Evolutionary conservation across 2,113 vertebrate genomes (phyloP).

Genomic region (Melozone crissalis): DNA sequence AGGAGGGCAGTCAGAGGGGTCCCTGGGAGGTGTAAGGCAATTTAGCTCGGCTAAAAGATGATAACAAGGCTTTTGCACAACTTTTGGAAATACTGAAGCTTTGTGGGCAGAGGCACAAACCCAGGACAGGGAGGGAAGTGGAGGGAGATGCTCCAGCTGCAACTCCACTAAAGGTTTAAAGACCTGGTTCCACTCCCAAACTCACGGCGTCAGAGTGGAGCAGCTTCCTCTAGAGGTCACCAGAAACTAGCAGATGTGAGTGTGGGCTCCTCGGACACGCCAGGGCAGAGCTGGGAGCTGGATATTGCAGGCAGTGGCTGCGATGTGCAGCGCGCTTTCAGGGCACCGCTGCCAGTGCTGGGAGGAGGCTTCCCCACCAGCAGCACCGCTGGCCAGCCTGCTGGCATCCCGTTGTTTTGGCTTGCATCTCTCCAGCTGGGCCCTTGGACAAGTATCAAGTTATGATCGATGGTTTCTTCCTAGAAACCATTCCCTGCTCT

Average conservation of each 20-base stretch:
- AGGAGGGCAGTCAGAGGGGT: not conserved
- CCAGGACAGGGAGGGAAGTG: not conserved
- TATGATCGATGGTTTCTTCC: not conserved
- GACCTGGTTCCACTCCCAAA: rapidly evolving
- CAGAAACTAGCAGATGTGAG: slow-evolving; percentile 1
- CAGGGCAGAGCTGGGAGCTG: not conserved
- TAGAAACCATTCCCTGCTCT: not conserved
- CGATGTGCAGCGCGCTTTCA: rapidly evolving
- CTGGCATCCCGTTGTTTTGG: not conserved
- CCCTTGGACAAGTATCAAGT: not conserved
- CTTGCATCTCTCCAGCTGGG: not conserved
- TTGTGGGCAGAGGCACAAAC: not conserved
- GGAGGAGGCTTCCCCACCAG: not conserved
- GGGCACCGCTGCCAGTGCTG: not conserved
- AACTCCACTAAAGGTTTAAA: not conserved
- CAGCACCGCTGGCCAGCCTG: not conserved
- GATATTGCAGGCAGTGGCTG: not conserved
- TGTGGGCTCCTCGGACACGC: not conserved
- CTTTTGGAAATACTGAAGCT: rapidly evolving
- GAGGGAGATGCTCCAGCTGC: not conserved
- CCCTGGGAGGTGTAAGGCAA: rapidly evolving
- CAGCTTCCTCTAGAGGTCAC: slow-evolving; percentile 62
- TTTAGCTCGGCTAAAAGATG: rapidly evolving
- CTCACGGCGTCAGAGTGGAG: rapidly evolving
- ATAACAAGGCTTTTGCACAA: rapidly evolving